Evolutionary conservation across 2,797 vertebrate species (phyloP).

Genomic region (Periophthalmus magnuspinnatus): DNA sequence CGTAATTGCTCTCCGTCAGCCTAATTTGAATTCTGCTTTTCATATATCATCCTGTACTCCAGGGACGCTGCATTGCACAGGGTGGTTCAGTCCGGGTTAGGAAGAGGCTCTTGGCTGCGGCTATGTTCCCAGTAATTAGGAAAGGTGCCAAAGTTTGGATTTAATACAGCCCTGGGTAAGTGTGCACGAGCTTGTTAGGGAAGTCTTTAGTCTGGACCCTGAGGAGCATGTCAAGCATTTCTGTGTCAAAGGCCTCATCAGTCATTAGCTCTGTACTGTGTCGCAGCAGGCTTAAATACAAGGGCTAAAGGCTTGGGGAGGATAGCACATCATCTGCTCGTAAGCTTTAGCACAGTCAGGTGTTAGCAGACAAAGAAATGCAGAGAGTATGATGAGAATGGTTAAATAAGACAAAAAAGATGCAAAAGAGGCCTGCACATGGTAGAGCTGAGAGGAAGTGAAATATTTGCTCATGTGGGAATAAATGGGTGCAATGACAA

Average conservation of each 20-base stretch:
- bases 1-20: constrained; percentile 73
- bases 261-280: constrained; percentile 68
- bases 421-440: background rate
- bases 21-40: constrained; percentile 77
- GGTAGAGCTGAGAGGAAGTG: constrained; percentile 20
- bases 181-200: constrained; percentile 71
- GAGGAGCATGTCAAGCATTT: constrained; percentile 75
- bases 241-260: constrained; percentile 75
- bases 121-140: constrained; percentile 77
- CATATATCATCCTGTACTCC: constrained; percentile 72
- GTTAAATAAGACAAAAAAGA: constrained; percentile 23
- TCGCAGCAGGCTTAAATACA: constrained; percentile 42
- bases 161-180: constrained; percentile 74
- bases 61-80: constrained; percentile 58
- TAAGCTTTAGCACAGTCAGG: constrained; percentile 39
- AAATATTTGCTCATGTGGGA: constrained; percentile 35
- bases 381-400: constrained; percentile 30
- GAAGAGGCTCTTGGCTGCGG: constrained; percentile 60
- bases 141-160: constrained; percentile 78
- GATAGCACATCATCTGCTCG: constrained; percentile 51
- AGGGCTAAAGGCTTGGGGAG: constrained; percentile 21
- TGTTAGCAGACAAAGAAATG: constrained; percentile 26
- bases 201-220: constrained; percentile 75
- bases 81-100: constrained; percentile 70
- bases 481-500: constrained; percentile 7